These are phyloP conservation scores for Apomyelois bistriatella DNA, from an alignment of 2,888 invertebrate genomes.

Conservation along the genomic window DNA sequence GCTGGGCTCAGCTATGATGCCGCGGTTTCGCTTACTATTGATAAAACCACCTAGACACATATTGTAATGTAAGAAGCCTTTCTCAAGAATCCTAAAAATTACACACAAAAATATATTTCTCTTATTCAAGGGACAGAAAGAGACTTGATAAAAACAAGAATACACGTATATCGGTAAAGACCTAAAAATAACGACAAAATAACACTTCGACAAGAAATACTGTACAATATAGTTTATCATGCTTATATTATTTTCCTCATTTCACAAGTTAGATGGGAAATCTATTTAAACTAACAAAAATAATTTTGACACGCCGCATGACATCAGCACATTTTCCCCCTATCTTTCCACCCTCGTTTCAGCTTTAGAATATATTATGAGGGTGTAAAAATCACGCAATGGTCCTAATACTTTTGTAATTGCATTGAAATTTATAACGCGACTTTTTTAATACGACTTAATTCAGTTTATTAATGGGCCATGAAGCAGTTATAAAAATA, in stretches of 20 bases:
- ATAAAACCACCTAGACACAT: too few species aligned
- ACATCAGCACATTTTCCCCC: constrained; percentile 58
- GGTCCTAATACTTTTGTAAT: constrained; percentile 34
- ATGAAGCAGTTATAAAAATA: constrained; percentile 1
- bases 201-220: too few species aligned
- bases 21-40: too few species aligned
- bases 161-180: too few species aligned
- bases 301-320: constrained; percentile 39
- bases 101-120: too few species aligned
- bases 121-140: too few species aligned
- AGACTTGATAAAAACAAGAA: too few species aligned
- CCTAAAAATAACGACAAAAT: too few species aligned
- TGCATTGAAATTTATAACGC: constrained; percentile 46
- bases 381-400: constrained; percentile 20
- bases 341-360: constrained; percentile 37
- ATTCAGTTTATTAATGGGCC: constrained; percentile 1
- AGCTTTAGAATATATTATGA: constrained; percentile 41
- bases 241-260: background rate
- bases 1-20: too few species aligned
- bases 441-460: constrained; percentile 10
- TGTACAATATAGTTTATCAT: background rate
- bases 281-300: constrained; percentile 21
- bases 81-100: too few species aligned
- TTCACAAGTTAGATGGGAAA: constrained; percentile 1
- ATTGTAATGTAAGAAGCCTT: too few species aligned